Percentiles rank a stretch among this genome's conserved stretches.
These are phyloP conservation scores for Aromia moschata DNA, from an alignment of 2,888 invertebrate species.

Conservation along the genomic window DNA sequence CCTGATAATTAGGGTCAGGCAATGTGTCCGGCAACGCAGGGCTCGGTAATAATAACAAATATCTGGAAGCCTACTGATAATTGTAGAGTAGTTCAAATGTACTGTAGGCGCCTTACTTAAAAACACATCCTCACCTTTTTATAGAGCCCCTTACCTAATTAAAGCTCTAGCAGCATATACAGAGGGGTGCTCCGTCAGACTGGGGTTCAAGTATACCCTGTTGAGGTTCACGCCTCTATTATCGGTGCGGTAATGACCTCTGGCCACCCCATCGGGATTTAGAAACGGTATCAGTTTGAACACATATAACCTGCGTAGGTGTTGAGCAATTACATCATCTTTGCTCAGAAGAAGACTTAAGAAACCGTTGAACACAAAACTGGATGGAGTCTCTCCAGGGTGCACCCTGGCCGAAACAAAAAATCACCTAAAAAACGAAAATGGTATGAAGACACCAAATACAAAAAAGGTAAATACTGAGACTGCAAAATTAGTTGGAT, in stretches of 20 bases:
- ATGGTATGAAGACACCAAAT: no score
- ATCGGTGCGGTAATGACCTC: constrained; percentile 88
- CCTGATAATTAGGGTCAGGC: no score
- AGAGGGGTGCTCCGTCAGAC: constrained; percentile 78
- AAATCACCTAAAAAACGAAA: constrained; percentile 74
- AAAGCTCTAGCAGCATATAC: constrained; percentile 86
- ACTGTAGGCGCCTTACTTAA: neutral
- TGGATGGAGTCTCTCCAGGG: constrained; percentile 92
- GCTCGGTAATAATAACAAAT: neutral
- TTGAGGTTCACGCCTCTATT: constrained; percentile 89
- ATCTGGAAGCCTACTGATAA: no score
- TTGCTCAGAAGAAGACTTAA: constrained; percentile 79
- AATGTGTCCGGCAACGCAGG: no score
- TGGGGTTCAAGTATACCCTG: constrained; percentile 85
- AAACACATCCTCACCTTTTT: no score
- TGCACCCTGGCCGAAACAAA: constrained; percentile 90
- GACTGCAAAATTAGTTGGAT: neutral
- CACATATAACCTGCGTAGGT: constrained; percentile 79
- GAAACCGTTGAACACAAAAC: constrained; percentile 90
- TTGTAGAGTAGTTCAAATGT: neutral
- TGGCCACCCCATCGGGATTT: constrained; percentile 90
- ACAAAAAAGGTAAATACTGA: neutral
- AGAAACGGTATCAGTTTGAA: constrained; percentile 92
- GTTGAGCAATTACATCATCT: constrained; percentile 78
- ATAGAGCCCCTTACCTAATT: constrained; percentile 65